Evolutionary conservation across 2,797 vertebrate species (phyloP).

Genomic region (Tamandua tetradactyla): DNA sequence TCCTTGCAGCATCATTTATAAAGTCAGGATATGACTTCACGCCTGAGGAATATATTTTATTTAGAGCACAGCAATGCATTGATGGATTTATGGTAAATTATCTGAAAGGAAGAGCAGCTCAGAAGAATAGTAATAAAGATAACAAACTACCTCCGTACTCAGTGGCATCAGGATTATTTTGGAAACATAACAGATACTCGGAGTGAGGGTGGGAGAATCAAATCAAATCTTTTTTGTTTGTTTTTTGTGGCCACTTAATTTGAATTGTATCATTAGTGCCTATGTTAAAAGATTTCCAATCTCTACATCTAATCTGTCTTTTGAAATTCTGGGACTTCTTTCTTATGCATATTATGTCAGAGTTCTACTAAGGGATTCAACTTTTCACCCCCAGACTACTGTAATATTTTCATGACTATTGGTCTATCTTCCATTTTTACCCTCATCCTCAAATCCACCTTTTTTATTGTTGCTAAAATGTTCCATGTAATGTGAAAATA

Average conservation of each 20-base stretch:
- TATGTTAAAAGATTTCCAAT: not conserved
- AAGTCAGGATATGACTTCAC: conserved; percentile 47
- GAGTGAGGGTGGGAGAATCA: not conserved
- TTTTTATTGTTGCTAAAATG: not conserved
- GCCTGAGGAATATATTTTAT: conserved; percentile 45
- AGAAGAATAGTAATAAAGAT: not conserved
- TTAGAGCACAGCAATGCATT: conserved; percentile 39
- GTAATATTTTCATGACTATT: not conserved
- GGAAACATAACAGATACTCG: not conserved
- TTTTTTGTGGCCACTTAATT: not conserved
- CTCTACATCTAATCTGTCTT: not conserved
- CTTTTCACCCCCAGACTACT: not conserved
- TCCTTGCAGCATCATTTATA: conserved; percentile 47
- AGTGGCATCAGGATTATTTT: not conserved
- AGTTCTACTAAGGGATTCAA: not conserved
- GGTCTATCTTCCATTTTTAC: not conserved
- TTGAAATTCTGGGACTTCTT: not conserved
- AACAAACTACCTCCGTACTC: not conserved
- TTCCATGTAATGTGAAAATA: not conserved
- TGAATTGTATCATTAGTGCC: not conserved
- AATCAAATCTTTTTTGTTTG: not conserved
- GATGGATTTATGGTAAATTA: conserved; percentile 43
- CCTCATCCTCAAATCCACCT: not conserved
- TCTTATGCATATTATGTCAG: not conserved
- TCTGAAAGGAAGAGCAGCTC: not conserved